Base-by-base conservation (phyloP, 2,797 vertebrate genomes). In the Diplodus sargus region DNA sequence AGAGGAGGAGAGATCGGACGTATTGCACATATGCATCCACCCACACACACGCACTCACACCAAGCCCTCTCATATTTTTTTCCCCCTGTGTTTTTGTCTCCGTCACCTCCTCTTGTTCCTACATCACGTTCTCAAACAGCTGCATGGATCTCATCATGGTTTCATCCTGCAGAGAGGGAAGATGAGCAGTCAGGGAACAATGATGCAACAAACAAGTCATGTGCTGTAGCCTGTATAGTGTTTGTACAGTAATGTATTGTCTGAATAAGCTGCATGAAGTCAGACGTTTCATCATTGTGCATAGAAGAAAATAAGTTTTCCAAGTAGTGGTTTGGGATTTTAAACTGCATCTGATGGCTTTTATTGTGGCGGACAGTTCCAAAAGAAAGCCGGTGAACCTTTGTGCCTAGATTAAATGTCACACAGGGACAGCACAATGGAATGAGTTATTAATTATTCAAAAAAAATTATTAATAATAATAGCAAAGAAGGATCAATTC, bases 101-200 rank as follows among this genome's bases (percentile, higher is more conserved):
- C 74, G 8, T 65, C 39, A 1, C 53, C 71, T 72, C 47, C 13
- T 60, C 67, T 78, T 14, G 49, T 28, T 58, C 78, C 85, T 97
- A 99, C 94, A 99, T 99, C 79, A 99, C 97, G 0, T 98, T 99
- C 94, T 99, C 97, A 91, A 99, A 99, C 62, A 99, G 96, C 92
- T 99, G 98, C 94, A 99, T 96, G 89, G 98, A 99, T 83, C 95
- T 95, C 97, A 99, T 98, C 96, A 99, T 99, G 78, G 96, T 99
- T 94, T 99, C 97, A 5, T 99, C 98, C 98, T 99, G 79, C 4
- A 12, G 71, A 91, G 82, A 67, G 84, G 80, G 53, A 60, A 78
- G 23, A 85, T n/a, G 52, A 53, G 4, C 47, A n/a, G 76, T 16
- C 45, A 75, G 52, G 22, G 53, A 28, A 70, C 54, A 84, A 62